Base-by-base conservation (phyloP, 2,797 vertebrate species). In the Sandelia bainsii region DNA sequence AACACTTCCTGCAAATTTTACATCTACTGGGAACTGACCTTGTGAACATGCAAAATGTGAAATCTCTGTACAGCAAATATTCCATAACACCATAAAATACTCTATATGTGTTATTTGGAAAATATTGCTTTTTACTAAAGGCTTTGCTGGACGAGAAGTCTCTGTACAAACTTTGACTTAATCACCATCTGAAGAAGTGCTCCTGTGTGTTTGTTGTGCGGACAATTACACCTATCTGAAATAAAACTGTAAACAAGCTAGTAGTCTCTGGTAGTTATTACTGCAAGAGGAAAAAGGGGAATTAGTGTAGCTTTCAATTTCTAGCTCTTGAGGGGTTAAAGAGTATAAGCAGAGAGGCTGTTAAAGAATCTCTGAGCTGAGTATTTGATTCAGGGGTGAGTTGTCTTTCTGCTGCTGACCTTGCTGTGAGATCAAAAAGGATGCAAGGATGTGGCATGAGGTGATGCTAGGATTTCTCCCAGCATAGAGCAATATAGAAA, bases 361-460 rank as follows among this genome's bases (percentile, higher is more conserved):
- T 80, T 84, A 58, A 40, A 66, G 67, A 69, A 69, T 51, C 78
- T 69, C 63, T n/a, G 63, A 72, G 69, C 56, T 67, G 62, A 23
- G 8, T 57, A 11, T 72, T 62, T 68, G 45, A 59, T 77, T 64
- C 34, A 6, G 16, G 4, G 40, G 39, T 2, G 37, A 75, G n/a
- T 29, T 40, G 9, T 39, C 60, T 78, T 44, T 60, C 58, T 79
- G 61, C 56, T 20, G 62, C 54, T 64, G 62, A 80, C 70, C 63
- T 69, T 62, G 67, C 25, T 51, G 25, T 53, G 34, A n/a, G 58
- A 67, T 77, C 42, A 51, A 46, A 48, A 17, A 40, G 8, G 57
- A 69, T 57, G 52, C 42, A 11, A 46, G 6, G 8, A 16, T 29
- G 56, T 10, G 14, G 46, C 37, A 10, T 32, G 29, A 50, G 52